A percentile compares a stretch with the other conserved stretches of the same genome.
Conservation (phyloP, 2,797 vertebrate species). For the Galagoides demidoff region DNA sequence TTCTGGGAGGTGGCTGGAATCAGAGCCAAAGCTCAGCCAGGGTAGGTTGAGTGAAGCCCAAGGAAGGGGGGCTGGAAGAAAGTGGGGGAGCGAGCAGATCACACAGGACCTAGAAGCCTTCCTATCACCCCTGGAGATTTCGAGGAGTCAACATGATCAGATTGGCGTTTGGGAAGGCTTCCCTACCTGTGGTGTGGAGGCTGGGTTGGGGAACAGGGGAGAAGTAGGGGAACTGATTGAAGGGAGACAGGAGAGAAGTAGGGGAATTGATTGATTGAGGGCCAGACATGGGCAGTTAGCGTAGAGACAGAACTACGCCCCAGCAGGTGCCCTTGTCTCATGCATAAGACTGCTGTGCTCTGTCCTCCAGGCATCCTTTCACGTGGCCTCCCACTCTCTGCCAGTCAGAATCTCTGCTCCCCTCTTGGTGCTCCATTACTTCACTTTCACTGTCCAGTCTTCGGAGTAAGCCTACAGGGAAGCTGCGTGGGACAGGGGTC, state of each 20-base stretch:
- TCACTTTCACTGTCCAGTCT: too few relatives aligned
- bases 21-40: neutral
- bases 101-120: neutral
- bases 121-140: neutral
- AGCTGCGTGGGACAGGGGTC: neutral
- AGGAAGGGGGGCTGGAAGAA: neutral
- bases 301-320: neutral
- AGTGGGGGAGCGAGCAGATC: neutral
- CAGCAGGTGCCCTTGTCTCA: neutral
- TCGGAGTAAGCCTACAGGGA: neutral
- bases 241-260: neutral
- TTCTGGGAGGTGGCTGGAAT: neutral
- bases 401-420: too few relatives aligned
- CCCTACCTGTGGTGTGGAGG: neutral
- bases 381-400: neutral
- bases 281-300: too few relatives aligned
- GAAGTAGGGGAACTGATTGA: neutral
- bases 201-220: too few relatives aligned
- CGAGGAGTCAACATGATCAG: neutral
- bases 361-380: neutral
- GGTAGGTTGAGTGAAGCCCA: neutral
- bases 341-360: rapidly evolving
- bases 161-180: neutral
- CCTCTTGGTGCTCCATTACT: neutral
- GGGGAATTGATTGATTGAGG: too few relatives aligned